phyloP scores from a whole-genome alignment of 2,888 invertebrate genomes.

The Anthophora plumipes region DNA sequence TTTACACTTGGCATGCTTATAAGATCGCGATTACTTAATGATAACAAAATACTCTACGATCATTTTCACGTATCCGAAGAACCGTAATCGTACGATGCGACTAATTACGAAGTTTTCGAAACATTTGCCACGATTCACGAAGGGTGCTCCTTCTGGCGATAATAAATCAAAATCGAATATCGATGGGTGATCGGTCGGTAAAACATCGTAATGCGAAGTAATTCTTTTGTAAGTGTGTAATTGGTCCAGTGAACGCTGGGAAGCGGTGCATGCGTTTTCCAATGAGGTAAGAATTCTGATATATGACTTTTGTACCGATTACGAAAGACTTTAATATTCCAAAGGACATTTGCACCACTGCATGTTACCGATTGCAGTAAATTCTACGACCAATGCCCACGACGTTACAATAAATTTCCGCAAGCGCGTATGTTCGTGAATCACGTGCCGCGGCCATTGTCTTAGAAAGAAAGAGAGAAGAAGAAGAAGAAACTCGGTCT shows the following conservation, averaged over 20 bases:
- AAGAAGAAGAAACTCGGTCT: constrained; percentile 64
- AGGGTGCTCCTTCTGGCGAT: background rate
- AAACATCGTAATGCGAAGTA: constrained; percentile 20
- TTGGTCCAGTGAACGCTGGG: constrained; percentile 19
- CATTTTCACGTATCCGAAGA: background rate
- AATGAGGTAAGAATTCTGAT: constrained; percentile 56
- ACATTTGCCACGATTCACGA: no score
- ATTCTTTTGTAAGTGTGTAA: constrained; percentile 13
- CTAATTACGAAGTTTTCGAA: no score
- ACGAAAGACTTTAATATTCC: constrained; percentile 58
- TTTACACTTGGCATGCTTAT: background rate
- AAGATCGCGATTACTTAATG: background rate
- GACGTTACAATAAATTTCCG: constrained; percentile 65
- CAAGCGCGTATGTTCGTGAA: constrained; percentile 62
- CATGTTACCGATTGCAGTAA: constrained; percentile 65
- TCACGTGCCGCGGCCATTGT: constrained; percentile 67
- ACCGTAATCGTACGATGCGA: no score
- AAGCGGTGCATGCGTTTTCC: constrained; percentile 31
- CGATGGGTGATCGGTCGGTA: background rate
- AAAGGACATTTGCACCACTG: constrained; percentile 56
- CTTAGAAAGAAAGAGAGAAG: no score
- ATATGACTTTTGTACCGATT: constrained; percentile 41
- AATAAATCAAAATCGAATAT: background rate
- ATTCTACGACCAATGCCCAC: constrained; percentile 62
- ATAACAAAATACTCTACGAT: background rate